Conservation (phyloP, 2,797 vertebrate genomes). For the Gorsachius magnificus region DNA sequence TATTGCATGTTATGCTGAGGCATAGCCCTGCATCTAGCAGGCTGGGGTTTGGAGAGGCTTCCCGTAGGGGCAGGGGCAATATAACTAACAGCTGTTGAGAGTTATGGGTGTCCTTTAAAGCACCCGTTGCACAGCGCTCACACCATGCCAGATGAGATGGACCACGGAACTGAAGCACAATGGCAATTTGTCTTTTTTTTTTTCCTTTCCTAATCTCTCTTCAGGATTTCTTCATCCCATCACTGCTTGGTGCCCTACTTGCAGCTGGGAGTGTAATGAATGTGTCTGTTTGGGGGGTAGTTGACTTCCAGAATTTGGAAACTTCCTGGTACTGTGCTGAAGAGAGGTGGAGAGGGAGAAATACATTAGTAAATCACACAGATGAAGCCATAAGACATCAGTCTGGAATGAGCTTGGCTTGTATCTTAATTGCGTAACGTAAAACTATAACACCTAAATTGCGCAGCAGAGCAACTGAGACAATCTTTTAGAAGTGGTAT, state of each 20-base stretch:
- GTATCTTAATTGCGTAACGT: background rate
- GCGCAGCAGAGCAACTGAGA: background rate
- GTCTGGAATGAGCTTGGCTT: background rate
- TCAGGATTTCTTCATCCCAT: background rate
- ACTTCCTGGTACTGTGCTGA: background rate
- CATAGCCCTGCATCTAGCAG: background rate
- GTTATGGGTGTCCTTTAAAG: background rate
- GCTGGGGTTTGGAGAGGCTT: background rate
- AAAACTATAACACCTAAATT: background rate
- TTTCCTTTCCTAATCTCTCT: background rate
- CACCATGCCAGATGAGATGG: background rate
- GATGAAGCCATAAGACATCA: background rate
- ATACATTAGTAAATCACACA: background rate
- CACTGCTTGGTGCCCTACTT: background rate
- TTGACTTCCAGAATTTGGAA: background rate
- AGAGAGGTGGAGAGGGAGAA: background rate
- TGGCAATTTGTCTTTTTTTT: background rate
- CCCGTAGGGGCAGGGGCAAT: fast-evolving
- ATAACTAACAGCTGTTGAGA: background rate
- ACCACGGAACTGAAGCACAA: background rate
- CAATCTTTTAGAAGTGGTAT: background rate
- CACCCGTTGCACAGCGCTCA: background rate
- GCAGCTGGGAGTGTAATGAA: background rate
- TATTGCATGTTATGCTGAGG: background rate
- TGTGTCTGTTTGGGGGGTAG: background rate